Conservation (phyloP, 2,113 vertebrate species). For the Scytalopus superciliaris region DNA sequence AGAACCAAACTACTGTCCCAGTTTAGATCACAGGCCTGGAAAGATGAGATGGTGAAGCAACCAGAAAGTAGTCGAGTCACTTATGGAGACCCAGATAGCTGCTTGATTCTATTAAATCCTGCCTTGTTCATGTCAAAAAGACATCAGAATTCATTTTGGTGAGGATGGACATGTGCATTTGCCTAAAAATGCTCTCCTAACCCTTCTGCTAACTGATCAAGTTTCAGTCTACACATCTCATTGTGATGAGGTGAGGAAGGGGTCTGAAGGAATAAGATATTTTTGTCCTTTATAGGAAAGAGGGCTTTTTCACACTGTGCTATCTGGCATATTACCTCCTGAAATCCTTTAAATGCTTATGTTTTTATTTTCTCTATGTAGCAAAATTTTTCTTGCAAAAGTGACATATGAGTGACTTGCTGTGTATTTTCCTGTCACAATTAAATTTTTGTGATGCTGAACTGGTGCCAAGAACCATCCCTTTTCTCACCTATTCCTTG, state of each 20-base stretch:
- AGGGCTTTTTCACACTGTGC: not conserved
- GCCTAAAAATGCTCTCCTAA: not conserved
- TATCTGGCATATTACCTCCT: not conserved
- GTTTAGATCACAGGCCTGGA: not conserved
- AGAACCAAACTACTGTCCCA: not conserved
- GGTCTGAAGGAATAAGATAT: not conserved
- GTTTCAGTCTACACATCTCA: not conserved
- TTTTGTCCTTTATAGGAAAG: not conserved
- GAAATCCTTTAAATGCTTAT: not conserved
- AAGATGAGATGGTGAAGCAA: not conserved
- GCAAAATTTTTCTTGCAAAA: not conserved
- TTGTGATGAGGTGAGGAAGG: not conserved
- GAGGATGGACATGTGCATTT: not conserved
- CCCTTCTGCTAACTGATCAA: not conserved
- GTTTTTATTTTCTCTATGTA: not conserved
- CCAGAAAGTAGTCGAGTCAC: not conserved
- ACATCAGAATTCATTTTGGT: not conserved
- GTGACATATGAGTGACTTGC: not conserved
- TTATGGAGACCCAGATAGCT: not conserved
- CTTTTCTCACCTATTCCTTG: not conserved
- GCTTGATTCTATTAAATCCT: not conserved
- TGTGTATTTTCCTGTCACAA: not conserved
- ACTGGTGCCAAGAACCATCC: not conserved
- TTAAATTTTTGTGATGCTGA: not conserved
- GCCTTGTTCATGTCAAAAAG: not conserved